Conservation (phyloP, 2,888 invertebrate species). For the Pyrocoelia pectoralis region DNA sequence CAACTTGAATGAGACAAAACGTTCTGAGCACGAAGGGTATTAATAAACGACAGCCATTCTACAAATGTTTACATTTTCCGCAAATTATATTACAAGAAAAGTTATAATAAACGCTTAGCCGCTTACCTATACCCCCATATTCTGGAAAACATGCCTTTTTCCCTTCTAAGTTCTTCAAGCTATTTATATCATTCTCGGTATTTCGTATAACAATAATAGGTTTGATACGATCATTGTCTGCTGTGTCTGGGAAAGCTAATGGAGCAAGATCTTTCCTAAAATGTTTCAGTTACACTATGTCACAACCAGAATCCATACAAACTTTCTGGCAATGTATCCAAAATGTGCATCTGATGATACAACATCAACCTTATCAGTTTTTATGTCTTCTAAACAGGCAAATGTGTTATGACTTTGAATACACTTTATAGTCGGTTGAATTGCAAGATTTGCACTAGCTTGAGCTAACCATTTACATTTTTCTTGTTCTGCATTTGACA, state of each 20-base stretch:
- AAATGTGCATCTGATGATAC: slow-evolving; percentile 69
- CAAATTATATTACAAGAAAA: neutral
- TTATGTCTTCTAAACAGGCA: slow-evolving; percentile 65
- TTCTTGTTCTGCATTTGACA: slow-evolving; percentile 61
- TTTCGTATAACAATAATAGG: slow-evolving; percentile 62
- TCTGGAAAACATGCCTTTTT: slow-evolving; percentile 72
- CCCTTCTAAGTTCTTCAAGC: slow-evolving; percentile 65
- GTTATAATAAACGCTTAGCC: too few relatives aligned
- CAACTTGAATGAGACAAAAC: slow-evolving; percentile 63
- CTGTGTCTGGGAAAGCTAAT: slow-evolving; percentile 68
- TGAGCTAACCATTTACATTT: slow-evolving; percentile 70
- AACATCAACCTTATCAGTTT: slow-evolving; percentile 64
- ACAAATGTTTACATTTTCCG: slow-evolving; percentile 33
- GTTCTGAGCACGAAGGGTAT: slow-evolving; percentile 61
- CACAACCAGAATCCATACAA: slow-evolving; percentile 49
- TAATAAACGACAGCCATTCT: slow-evolving; percentile 71
- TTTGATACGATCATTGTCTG: slow-evolving; percentile 60
- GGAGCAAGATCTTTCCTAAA: slow-evolving; percentile 65
- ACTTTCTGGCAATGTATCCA: slow-evolving; percentile 69
- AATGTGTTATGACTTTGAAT: slow-evolving; percentile 59
- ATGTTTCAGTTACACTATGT: neutral
- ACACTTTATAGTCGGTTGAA: slow-evolving; percentile 68
- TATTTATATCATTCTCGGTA: slow-evolving; percentile 47
- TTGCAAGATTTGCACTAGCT: slow-evolving; percentile 65
- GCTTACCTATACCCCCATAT: slow-evolving; percentile 70